Base-by-base conservation (phyloP, 2,888 invertebrate species). In the Lasioglossum calceatum region DNA sequence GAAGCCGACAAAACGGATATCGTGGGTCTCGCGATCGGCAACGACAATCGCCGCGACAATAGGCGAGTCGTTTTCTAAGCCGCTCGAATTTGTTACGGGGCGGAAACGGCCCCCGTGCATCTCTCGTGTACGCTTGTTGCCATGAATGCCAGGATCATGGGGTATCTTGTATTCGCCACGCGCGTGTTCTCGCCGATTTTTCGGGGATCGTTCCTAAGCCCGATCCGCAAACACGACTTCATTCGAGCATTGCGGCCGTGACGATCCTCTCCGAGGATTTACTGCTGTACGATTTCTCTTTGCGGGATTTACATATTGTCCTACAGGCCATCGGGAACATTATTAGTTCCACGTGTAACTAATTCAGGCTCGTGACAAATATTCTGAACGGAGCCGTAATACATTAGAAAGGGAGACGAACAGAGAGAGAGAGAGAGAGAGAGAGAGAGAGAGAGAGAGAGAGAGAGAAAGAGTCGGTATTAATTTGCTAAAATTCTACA, bases 11-110 rank as follows among this genome's bases (percentile, higher is more conserved):
- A 82, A 82, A 82, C 77, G 64, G 54, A 50, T 39, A 64, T 39
- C 58, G 44, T 61, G 70, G 67, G 32, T 44, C 61, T 32, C 19
- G 12, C 81, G 77, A 67, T 77, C 84, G n/a, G 58, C 58, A 76
- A 79, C 67, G 82, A 85, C 79, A 85, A 79, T 70, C 71, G 27
- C 19, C 58, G 19, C 44, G 67, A 81, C 87, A 87, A 86, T 86
- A 27, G 70, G 54, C 2, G 8, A 75, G 71, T 47, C 75, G 64
- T 67, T 67, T 58, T 80, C 47, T 67, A 84, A 84, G 75, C 73
- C 50, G 67, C 39, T 39, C 36, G 70, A 78, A 47, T 74, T 86
- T 47, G 72, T 39, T 70, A 64, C 47, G 16, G 47, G 64, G 16
- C 61, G 50, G 50, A 67, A 77, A 27, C 70, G 54, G 50, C 27